phyloP scores from a whole-genome alignment of 2,113 vertebrate genomes.

The Brachyistius frenatus region DNA sequence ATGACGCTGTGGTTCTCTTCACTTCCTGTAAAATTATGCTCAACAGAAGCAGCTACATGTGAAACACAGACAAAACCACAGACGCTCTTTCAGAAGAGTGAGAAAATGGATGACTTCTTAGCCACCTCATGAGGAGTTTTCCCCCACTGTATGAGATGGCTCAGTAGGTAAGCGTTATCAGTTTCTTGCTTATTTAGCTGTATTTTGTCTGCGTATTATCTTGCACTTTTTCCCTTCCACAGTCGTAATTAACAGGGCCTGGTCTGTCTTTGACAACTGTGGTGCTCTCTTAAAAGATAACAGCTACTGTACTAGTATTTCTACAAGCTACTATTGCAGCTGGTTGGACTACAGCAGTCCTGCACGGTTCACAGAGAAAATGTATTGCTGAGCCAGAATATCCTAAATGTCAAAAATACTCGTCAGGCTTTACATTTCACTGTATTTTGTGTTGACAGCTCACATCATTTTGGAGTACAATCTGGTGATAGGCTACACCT shows the following conservation, averaged over 20 bases:
- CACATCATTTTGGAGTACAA: not conserved
- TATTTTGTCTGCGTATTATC: conserved; percentile 30
- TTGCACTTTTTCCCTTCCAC: conserved; percentile 27
- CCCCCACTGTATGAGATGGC: conserved; percentile 45
- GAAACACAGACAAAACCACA: conserved; percentile 51
- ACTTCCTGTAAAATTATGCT: conserved; percentile 85
- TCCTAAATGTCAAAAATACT: not conserved
- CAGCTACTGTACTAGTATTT: not conserved
- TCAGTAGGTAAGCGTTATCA: conserved; percentile 63
- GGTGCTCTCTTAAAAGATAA: not conserved
- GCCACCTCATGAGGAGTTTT: not conserved
- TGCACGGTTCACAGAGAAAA: conserved; percentile 11
- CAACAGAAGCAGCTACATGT: conserved; percentile 72
- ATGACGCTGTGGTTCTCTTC: conserved; percentile 79
- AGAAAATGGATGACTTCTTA: conserved; percentile 55
- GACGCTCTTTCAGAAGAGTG: conserved; percentile 44
- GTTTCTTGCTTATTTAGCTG: conserved; percentile 13
- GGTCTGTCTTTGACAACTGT: conserved; percentile 25
- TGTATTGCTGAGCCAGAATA: not conserved
- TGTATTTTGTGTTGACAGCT: not conserved
- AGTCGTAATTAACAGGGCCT: conserved; percentile 21
- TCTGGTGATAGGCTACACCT: not conserved
- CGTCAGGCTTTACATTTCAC: not conserved
- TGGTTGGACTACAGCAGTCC: not conserved
- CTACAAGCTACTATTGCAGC: not conserved